Conservation (phyloP, 2,797 vertebrate genomes). For the Eospalax fontanierii region DNA sequence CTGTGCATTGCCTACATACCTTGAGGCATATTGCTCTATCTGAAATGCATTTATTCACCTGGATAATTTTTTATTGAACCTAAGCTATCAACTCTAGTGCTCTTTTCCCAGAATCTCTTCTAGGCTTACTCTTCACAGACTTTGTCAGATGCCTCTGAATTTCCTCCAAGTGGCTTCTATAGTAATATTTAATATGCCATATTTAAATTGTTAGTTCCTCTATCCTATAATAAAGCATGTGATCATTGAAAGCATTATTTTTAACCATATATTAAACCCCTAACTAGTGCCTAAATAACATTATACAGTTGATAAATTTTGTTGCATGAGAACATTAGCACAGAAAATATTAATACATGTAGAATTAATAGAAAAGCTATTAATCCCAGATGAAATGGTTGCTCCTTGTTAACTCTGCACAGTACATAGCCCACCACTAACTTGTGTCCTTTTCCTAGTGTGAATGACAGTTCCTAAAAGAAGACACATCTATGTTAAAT, state of each 20-base stretch:
- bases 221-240: neutral
- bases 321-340: slow-evolving; percentile 13
- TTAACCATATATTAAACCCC: neutral
- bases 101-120: neutral
- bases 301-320: neutral
- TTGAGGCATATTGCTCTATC: neutral
- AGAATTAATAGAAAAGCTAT: neutral
- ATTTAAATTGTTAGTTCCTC: slow-evolving; percentile 22
- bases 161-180: neutral
- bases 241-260: neutral
- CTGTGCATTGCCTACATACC: neutral
- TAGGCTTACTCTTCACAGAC: neutral
- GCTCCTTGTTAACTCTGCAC: neutral
- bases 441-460: neutral
- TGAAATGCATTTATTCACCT: neutral
- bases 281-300: neutral
- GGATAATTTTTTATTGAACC: neutral
- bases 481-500: neutral
- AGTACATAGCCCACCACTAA: neutral
- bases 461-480: neutral
- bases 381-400: neutral
- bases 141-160: neutral
- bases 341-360: neutral
- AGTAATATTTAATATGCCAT: neutral
- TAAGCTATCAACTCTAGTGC: neutral